Evolutionary conservation across 2,888 invertebrate species (phyloP).

Genomic region (Sesia apiformis): DNA sequence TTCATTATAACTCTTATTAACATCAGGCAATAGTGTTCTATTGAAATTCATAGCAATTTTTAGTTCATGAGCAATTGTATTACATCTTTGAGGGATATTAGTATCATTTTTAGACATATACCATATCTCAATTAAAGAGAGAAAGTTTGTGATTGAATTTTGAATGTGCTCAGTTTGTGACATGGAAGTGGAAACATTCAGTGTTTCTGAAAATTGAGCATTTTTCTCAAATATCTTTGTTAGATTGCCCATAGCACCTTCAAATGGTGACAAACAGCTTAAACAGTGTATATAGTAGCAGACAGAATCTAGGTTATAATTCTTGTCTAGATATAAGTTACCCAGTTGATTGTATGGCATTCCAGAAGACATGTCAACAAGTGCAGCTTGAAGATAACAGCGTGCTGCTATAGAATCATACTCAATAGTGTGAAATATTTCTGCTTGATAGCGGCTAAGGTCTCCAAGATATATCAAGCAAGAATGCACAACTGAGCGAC

Average conservation of each 20-base stretch:
- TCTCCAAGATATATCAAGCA: constrained; percentile 94
- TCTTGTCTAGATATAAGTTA: constrained; percentile 85
- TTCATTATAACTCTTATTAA: constrained; percentile 67
- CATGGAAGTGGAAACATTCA: constrained; percentile 58
- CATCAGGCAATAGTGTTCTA: constrained; percentile 62
- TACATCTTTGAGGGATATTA: constrained; percentile 80
- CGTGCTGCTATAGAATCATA: constrained; percentile 79
- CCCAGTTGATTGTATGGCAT: constrained; percentile 97
- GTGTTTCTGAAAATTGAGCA: constrained; percentile 72
- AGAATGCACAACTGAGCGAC: constrained; percentile 84
- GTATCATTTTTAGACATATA: constrained; percentile 77
- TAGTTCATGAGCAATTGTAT: constrained; percentile 80
- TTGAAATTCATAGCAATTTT: constrained; percentile 80
- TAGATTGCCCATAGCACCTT: constrained; percentile 92
- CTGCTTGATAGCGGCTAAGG: constrained; percentile 88
- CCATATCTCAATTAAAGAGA: constrained; percentile 77
- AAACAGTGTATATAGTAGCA: constrained; percentile 93
- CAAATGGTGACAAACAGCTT: constrained; percentile 85
- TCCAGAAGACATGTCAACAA: constrained; percentile 84
- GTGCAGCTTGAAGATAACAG: constrained; percentile 89
- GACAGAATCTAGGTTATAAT: constrained; percentile 89
- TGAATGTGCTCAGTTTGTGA: constrained; percentile 67
- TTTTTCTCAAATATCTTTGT: constrained; percentile 82
- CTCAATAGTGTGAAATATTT: constrained; percentile 81
- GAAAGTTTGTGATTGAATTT: constrained; percentile 60